Conservation (phyloP, 2,888 invertebrate genomes). For the Orchesellides sinensis region DNA sequence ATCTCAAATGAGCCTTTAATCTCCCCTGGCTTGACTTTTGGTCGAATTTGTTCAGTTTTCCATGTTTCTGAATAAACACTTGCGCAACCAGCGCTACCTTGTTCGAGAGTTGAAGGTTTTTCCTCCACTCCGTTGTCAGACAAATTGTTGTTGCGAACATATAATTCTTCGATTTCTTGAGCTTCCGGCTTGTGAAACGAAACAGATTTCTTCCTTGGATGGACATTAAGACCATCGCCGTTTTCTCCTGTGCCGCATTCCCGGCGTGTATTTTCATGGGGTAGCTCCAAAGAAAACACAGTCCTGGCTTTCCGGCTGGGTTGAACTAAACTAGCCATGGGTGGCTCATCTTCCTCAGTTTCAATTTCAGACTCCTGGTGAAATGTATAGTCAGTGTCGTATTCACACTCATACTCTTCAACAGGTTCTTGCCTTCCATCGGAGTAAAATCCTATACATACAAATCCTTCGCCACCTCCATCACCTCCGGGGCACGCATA, state of each 20-base stretch:
- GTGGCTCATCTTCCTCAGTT: no score
- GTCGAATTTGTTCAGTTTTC: no score
- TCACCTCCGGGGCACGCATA: no score
- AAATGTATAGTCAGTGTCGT: no score
- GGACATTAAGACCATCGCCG: not conserved
- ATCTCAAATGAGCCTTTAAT: not conserved
- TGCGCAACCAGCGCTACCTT: constrained; percentile 3
- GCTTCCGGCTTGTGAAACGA: not conserved
- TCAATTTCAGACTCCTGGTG: no score
- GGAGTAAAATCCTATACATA: no score
- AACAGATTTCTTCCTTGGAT: not conserved
- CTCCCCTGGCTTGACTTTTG: not conserved
- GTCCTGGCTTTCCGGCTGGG: not conserved
- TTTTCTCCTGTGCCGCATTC: not conserved
- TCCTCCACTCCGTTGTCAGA: not conserved
- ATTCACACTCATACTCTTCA: no score
- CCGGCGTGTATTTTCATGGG: not conserved
- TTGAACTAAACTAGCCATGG: no score
- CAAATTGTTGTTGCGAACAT: not conserved
- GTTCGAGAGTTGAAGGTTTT: not conserved
- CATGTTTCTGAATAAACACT: no score
- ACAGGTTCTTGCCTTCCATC: no score
- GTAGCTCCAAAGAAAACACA: not conserved
- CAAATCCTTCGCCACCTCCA: no score
- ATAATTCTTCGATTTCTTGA: not conserved